Percentiles rank a stretch among this genome's conserved stretches.
Conservation (phyloP, 2,888 invertebrate genomes). For the Odontomyia ornata region DNA sequence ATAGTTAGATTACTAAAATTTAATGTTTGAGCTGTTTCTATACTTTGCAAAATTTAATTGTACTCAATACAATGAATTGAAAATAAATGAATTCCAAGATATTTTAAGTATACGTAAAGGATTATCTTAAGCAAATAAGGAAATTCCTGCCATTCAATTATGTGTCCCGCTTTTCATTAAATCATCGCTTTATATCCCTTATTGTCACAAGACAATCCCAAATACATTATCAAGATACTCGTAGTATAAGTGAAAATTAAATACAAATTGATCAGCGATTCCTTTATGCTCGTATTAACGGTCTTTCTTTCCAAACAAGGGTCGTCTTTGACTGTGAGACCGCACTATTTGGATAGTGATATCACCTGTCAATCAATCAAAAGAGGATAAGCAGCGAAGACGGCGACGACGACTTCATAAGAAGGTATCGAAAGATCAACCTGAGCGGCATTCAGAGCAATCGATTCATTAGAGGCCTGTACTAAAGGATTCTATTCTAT, state of each 20-base stretch:
- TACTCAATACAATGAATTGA: no score
- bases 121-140: no score
- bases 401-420: background rate
- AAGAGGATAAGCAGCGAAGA: background rate
- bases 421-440: constrained; percentile 24
- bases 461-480: background rate
- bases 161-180: no score
- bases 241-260: constrained; percentile 45
- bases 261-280: constrained; percentile 50
- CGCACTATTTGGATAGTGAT: constrained; percentile 47
- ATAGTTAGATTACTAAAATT: no score
- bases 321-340: constrained; percentile 39
- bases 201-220: background rate
- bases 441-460: constrained; percentile 7
- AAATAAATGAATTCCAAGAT: no score
- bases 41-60: no score
- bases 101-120: no score
- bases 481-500: constrained; percentile 2
- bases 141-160: no score
- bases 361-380: constrained; percentile 46
- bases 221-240: constrained; percentile 3
- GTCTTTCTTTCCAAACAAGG: background rate
- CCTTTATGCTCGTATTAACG: constrained; percentile 40
- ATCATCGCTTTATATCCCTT: no score
- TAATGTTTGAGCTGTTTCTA: no score